These are phyloP conservation scores for Hippocampus barbouri DNA, from an alignment of 2,113 vertebrate genomes.

Conservation along the genomic window DNA sequence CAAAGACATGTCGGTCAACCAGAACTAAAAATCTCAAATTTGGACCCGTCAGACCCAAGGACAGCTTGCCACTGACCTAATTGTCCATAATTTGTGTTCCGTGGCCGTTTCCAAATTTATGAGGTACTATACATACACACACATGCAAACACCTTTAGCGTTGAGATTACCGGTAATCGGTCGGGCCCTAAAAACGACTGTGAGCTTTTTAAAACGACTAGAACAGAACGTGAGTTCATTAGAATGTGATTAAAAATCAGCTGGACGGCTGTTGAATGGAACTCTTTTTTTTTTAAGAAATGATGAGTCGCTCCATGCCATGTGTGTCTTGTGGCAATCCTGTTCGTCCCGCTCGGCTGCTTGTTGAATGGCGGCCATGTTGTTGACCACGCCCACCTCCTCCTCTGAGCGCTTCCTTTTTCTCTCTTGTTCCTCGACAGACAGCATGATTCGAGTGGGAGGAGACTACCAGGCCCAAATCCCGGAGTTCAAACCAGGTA, in stretches of 20 bases:
- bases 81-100: no score
- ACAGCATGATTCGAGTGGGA: constrained; percentile 93
- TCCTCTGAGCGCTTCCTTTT: constrained; percentile 15
- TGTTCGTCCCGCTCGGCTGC: constrained; percentile 2
- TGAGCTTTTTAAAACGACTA: not conserved
- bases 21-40: no score
- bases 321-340: not conserved
- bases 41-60: no score
- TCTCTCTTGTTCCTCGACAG: constrained; percentile 54
- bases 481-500: constrained; percentile 90
- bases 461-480: constrained; percentile 91
- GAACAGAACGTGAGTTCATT: not conserved
- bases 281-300: no score
- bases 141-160: no score
- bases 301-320: no score
- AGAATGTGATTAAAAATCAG: not conserved
- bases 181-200: not conserved
- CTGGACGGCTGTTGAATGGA: no score
- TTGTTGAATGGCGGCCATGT: not conserved
- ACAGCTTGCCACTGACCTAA: no score
- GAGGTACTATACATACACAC: no score
- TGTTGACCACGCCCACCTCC: not conserved
- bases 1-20: no score
- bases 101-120: no score
- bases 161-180: no score